A percentile compares a stretch with the other conserved stretches of the same genome.
Conservation (phyloP, 2,113 vertebrate species). For the Oostethus manadensis region DNA sequence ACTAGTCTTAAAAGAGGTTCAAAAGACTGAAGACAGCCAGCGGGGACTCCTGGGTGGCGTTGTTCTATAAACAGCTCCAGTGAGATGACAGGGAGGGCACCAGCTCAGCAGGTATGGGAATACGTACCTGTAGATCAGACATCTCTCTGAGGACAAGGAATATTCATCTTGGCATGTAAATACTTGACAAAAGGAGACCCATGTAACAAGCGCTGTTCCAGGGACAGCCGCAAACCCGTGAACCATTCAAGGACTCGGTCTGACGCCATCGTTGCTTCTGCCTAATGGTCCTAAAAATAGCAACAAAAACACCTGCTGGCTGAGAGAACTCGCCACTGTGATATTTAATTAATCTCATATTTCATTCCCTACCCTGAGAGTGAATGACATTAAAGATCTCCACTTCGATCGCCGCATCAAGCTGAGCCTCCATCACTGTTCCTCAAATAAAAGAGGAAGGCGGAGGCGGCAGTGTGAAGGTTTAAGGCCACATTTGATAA, state of each 20-base stretch:
- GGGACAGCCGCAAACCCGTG: constrained; percentile 50
- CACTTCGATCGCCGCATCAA: constrained; percentile 61
- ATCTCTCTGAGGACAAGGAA: constrained; percentile 56
- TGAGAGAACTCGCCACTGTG: constrained; percentile 54
- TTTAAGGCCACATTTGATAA: constrained; percentile 45
- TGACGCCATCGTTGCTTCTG: constrained; percentile 55
- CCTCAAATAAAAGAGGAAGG: constrained; percentile 22
- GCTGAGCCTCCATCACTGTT: constrained; percentile 45
- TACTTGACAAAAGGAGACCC: constrained; percentile 56
- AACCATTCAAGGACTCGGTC: constrained; percentile 57
- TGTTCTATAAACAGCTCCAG: constrained; percentile 65
- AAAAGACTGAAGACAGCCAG: constrained; percentile 45
- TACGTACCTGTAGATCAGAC: constrained; percentile 65
- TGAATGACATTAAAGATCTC: constrained; percentile 58
- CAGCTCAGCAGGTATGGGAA: constrained; percentile 32
- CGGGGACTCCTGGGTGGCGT: constrained; percentile 45
- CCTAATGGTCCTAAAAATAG: constrained; percentile 72
- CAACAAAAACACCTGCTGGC: constrained; percentile 66
- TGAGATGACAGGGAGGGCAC: constrained; percentile 55
- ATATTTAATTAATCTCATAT: constrained; percentile 70
- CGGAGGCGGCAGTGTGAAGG: constrained; percentile 25
- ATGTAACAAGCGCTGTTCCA: constrained; percentile 41
- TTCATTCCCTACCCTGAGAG: constrained; percentile 53
- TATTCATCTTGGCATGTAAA: constrained; percentile 64
- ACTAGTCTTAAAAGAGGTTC: constrained; percentile 51